Evolutionary conservation across 2,888 invertebrate species (phyloP).

Genomic region (Linnaemya tessellans): DNA sequence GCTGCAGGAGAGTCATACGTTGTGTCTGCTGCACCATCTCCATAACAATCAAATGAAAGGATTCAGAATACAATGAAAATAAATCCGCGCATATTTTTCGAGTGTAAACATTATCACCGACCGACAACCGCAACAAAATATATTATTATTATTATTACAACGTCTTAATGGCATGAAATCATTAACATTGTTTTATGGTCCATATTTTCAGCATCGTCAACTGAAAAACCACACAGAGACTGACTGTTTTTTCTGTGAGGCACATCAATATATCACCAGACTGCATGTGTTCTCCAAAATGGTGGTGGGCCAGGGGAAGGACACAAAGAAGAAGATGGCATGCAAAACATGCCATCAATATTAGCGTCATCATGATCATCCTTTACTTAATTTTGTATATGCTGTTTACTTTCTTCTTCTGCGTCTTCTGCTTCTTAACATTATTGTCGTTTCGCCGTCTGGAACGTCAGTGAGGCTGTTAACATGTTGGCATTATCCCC

Average conservation of each 20-base stretch:
- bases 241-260: constrained; percentile 33
- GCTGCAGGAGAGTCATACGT: too few relatives aligned
- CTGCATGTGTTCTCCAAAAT: constrained; percentile 64
- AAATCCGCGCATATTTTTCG: background rate
- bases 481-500: constrained; percentile 68
- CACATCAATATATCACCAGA: constrained; percentile 67
- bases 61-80: too few relatives aligned
- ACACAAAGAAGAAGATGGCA: constrained; percentile 42
- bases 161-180: constrained; percentile 65
- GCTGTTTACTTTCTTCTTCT: background rate
- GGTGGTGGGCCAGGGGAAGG: constrained; percentile 1
- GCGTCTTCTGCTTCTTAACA: constrained; percentile 10
- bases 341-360: constrained; percentile 43
- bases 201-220: constrained; percentile 62
- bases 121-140: background rate
- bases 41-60: too few relatives aligned
- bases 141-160: constrained; percentile 65
- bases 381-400: constrained; percentile 14
- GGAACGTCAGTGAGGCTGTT: constrained; percentile 71
- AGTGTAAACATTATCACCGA: constrained; percentile 34
- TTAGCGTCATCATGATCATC: constrained; percentile 49
- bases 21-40: too few relatives aligned
- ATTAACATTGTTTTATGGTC: constrained; percentile 69
- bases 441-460: constrained; percentile 60
- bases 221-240: constrained; percentile 52